Evolutionary conservation across 2,113 vertebrate genomes (phyloP).

Genomic region (Peromyscus leucopus): DNA sequence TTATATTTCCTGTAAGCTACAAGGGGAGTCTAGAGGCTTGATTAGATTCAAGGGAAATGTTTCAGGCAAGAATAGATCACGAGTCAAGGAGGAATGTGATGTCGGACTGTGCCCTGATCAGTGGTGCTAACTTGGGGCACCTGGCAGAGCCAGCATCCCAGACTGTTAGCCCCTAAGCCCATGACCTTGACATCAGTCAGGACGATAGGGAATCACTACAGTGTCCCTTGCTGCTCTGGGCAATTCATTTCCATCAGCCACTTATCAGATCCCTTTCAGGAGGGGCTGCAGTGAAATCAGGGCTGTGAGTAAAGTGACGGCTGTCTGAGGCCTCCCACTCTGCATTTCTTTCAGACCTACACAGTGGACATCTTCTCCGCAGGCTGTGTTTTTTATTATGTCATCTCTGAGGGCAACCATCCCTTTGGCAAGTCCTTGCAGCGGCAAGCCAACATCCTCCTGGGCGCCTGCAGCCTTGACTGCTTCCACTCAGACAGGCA

Average conservation of each 20-base stretch:
- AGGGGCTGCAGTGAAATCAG: background rate
- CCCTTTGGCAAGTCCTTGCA: conserved; percentile 98
- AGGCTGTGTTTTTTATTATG: conserved; percentile 98
- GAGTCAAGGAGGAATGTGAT: background rate
- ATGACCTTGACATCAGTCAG: background rate
- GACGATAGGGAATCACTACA: accelerated
- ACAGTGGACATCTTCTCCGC: conserved; percentile 98
- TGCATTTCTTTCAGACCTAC: conserved; percentile 91
- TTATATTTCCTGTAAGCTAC: background rate
- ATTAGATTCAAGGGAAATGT: background rate
- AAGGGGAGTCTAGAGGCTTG: background rate
- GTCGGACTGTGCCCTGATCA: background rate
- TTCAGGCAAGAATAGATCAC: background rate
- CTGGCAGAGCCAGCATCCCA: background rate
- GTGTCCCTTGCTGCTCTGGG: background rate
- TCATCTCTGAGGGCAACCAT: conserved; percentile 95
- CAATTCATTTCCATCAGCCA: accelerated
- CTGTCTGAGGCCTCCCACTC: background rate
- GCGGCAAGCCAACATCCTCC: conserved; percentile 97
- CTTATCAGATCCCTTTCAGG: background rate
- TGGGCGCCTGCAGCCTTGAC: conserved; percentile 93
- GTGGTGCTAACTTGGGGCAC: background rate
- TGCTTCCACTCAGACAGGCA: conserved; percentile 91
- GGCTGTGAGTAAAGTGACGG: background rate
- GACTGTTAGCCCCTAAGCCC: background rate